Base-by-base conservation (phyloP, 2,888 invertebrate genomes). In the Hoplodrina ambigua region DNA sequence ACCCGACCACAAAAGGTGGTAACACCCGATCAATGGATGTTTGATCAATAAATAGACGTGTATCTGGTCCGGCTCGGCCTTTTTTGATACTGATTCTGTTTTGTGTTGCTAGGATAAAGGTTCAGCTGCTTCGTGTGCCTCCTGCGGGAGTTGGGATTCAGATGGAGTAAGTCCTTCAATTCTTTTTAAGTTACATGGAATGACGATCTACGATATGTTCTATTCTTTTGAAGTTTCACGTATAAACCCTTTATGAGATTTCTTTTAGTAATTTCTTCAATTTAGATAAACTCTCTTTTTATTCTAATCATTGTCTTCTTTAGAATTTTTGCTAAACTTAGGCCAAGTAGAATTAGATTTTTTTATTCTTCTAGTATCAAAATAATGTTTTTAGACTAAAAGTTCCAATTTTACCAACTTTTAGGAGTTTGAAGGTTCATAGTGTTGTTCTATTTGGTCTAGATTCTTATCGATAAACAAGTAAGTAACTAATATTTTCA, bases 11-110 rank as follows among this genome's bases (percentile, higher is more conserved):
- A 94, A 94, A 93, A 94, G 94, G 94, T 94, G 94, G 94, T 91
- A 95, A 95, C 95, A 94, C 91, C 91, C 92, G 92, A 89, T 94
- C 94, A 94, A 94, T 94, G 91, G 92, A 84, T 90, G 93, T 93
- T 94, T 94, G 94, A 94, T 95, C 95, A 94, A 94, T 94, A 94
- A 92, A 93, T 90, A 91, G 90, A 91, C 88, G 90, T 88, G 90
- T 88, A 88, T 87, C 91, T 90, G 84, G 86, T 83, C 71, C 78
- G 85, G 83, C 80, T 59, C 54, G 75, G 83, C 25, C 60, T 85
- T 83, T 75, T 83, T 72, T 74, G 83, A 80, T 77, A 80, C 80
- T 78, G 69, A 77, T 82, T 78, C 83, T 78, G 72, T 78, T 81
- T 80, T 78, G 78, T 78, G 68, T 67, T 61, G 55, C 52, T 73